These are phyloP conservation scores for Syrphus vitripennis DNA, from an alignment of 2,888 invertebrate genomes.

Conservation along the genomic window DNA sequence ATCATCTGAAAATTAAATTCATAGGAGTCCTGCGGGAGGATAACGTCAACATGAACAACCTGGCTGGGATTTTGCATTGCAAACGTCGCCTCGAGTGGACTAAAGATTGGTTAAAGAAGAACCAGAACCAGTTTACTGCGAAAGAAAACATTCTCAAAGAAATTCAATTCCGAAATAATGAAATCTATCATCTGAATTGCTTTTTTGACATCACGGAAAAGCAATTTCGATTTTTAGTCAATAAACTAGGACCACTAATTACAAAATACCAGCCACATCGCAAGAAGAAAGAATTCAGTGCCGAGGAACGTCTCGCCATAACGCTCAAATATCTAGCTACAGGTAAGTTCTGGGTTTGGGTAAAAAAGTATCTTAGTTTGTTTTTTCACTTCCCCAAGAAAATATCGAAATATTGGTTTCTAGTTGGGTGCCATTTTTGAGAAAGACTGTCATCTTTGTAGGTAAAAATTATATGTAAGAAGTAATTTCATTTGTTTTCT, in stretches of 20 bases:
- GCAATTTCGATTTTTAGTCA: conserved; percentile 79
- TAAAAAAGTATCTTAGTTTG: background rate
- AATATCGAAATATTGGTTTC: conserved; percentile 15
- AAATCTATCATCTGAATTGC: conserved; percentile 79
- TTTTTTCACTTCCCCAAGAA: background rate
- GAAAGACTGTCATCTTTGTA: background rate
- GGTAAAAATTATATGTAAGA: background rate
- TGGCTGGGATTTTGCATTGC: conserved; percentile 78
- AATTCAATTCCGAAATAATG: conserved; percentile 78
- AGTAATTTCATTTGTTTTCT: background rate
- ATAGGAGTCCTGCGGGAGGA: conserved; percentile 79
- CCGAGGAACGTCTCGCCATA: conserved; percentile 79
- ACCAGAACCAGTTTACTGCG: conserved; percentile 78
- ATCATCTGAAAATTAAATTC: conserved; percentile 78
- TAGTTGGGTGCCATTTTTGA: conserved; percentile 43
- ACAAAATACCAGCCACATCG: conserved; percentile 79
- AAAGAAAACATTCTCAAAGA: conserved; percentile 79
- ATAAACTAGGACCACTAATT: conserved; percentile 78
- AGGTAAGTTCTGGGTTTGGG: conserved; percentile 74
- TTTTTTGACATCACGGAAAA: conserved; percentile 80
- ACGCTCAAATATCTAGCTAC: conserved; percentile 80
- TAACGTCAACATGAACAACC: conserved; percentile 75
- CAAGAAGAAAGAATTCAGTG: conserved; percentile 79
- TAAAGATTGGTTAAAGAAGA: conserved; percentile 79
- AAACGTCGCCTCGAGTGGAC: conserved; percentile 79